Conservation (phyloP, 2,888 invertebrate species). For the Leucophenga maculata region DNA sequence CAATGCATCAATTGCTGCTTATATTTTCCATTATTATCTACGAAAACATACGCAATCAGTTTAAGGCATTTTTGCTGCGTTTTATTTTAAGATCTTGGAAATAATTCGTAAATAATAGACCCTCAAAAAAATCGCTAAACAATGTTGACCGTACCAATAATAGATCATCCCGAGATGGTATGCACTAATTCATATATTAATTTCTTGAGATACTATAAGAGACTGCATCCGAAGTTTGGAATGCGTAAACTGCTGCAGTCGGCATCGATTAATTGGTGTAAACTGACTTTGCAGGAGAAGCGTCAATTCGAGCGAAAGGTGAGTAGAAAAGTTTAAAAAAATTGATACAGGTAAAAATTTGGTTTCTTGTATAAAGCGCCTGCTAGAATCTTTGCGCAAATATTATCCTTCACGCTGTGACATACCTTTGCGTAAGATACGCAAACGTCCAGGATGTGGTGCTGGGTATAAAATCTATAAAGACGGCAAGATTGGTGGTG, state of each 20-base stretch:
- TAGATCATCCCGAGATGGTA: constrained; percentile 38
- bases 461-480: not conserved
- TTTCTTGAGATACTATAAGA: constrained; percentile 45
- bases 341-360: not conserved
- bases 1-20: too few relatives aligned
- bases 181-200: constrained; percentile 44
- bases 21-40: too few relatives aligned
- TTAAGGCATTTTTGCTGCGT: not conserved
- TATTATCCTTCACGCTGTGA: not conserved
- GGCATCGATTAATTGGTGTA: constrained; percentile 40
- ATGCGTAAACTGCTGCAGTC: constrained; percentile 36
- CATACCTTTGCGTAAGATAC: not conserved
- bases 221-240: constrained; percentile 27
- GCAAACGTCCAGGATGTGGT: not conserved
- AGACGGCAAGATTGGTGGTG: not conserved
- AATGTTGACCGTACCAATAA: constrained; percentile 19
- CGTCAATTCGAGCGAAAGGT: constrained; percentile 39
- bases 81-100: constrained; percentile 2
- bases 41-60: too few relatives aligned
- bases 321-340: not conserved
- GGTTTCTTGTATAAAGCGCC: not conserved
- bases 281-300: constrained; percentile 33
- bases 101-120: not conserved
- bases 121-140: too few relatives aligned
- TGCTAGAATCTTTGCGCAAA: not conserved